Evolutionary conservation across 2,888 invertebrate species (phyloP), one percentile per base, ranked within the genome.

Genomic region (Rosalia funebris): DNA sequence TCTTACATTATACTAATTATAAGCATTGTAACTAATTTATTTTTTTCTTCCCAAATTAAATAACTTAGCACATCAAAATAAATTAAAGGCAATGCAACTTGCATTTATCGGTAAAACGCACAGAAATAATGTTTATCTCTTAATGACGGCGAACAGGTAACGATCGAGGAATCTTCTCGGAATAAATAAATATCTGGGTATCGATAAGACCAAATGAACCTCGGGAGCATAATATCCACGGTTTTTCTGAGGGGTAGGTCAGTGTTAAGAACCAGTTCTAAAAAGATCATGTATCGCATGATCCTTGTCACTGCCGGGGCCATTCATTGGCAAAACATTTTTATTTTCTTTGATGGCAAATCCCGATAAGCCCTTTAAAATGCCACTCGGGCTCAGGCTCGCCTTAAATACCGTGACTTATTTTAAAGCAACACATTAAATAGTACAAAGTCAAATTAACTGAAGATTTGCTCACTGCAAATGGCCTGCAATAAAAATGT

Each of bases 401-500:
- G 53, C 54, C 57, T 46, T 57, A 60, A 60, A 57, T 50, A 57
- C 50, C 55, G 41, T 36, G 55, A 57, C 57, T 57, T 60, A 53
- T 60, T 62, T 54, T 32, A 54, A 60, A 52, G 55, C 54, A 46
- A 55, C 59, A 56, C 66, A 62, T 63, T 60, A 61, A 63, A 55
- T 57, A 56, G 60, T 41, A 55, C 58, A 44, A 36, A 66, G 66
- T 66, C 68, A 69, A 72, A 72, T 71, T 73, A 73, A 63, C 52
- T 20, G 56, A 62, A 54, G 69, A 70, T 69, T 70, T 70, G 67
- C 63, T 65, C 65, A 59, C 63, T 63, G 66, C 68, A 73, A 76
- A 75, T 66, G 73, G 69, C 63, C 63, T 67, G 66, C 69, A 68
- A 75, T 77, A 75, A 75, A 75, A 77, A 75, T 76, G 74, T 75